phyloP scores from a whole-genome alignment of 2,113 vertebrate species.

The Spea bombifrons region DNA sequence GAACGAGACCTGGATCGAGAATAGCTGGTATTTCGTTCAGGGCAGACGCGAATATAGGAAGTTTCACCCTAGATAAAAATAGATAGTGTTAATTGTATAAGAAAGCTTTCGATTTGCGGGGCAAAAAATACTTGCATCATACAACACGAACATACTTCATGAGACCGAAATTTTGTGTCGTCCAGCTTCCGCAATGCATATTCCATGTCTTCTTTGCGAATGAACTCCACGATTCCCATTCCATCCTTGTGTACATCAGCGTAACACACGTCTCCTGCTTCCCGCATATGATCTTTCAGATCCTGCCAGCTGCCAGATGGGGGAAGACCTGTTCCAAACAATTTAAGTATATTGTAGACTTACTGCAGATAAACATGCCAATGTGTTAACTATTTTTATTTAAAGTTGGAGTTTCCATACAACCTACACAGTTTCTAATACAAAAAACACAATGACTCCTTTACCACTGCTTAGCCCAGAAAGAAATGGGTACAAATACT shows the following conservation, averaged over 20 bases:
- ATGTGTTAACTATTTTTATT: too few species aligned
- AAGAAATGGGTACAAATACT: too few species aligned
- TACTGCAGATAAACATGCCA: too few species aligned
- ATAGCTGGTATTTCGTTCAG: constrained; percentile 81
- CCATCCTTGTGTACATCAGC: constrained; percentile 79
- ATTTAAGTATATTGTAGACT: too few species aligned
- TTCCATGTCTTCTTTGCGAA: constrained; percentile 84
- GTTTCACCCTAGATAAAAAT: constrained; percentile 77
- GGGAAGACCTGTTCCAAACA: constrained; percentile 66
- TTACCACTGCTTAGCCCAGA: too few species aligned
- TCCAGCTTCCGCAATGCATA: constrained; percentile 76
- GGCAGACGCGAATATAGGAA: constrained; percentile 81
- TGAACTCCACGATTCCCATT: constrained; percentile 80
- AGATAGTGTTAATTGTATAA: constrained; percentile 46
- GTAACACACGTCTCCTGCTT: constrained; percentile 81
- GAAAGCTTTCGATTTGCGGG: not conserved
- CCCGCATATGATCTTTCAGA: constrained; percentile 82
- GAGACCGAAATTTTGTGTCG: constrained; percentile 78
- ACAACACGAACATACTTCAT: constrained; percentile 66
- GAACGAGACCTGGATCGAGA: constrained; percentile 87
- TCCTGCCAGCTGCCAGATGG: constrained; percentile 87
- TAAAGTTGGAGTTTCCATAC: too few species aligned
- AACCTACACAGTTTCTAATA: too few species aligned
- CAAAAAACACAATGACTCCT: too few species aligned
- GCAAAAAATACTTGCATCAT: too few species aligned